phyloP scores from a whole-genome alignment of 2,888 invertebrate genomes.

The Flexamia atlantica region DNA sequence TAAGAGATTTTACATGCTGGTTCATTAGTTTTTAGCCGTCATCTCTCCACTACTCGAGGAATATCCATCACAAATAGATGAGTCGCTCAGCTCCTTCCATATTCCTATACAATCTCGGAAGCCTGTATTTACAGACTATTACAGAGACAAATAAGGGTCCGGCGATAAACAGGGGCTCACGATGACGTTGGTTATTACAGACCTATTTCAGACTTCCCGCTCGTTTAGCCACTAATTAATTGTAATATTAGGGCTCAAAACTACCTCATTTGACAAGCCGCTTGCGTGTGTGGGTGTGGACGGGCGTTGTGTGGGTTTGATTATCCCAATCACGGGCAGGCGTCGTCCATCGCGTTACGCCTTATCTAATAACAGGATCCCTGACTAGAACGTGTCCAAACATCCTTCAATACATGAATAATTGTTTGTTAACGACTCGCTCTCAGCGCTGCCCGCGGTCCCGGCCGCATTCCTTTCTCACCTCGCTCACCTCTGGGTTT shows the following conservation, averaged over 20 bases:
- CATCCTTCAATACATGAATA: conserved; percentile 37
- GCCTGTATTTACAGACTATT: conserved; percentile 15
- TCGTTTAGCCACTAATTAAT: conserved; percentile 19
- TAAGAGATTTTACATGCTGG: no score
- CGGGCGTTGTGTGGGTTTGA: background rate
- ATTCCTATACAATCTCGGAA: conserved; percentile 3
- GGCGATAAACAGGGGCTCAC: background rate
- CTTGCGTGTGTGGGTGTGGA: background rate
- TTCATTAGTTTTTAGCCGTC: no score
- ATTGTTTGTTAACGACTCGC: conserved; percentile 41
- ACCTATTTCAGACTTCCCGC: conserved; percentile 7
- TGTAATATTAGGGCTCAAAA: conserved; percentile 13
- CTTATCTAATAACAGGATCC: conserved; percentile 35
- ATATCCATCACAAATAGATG: no score
- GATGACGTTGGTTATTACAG: background rate
- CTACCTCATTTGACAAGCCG: conserved; percentile 14
- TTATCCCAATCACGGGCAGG: conserved; percentile 2
- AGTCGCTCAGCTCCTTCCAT: background rate
- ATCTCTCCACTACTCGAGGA: no score
- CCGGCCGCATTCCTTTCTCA: conserved; percentile 2
- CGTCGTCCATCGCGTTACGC: conserved; percentile 22
- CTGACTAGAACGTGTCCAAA: conserved; percentile 31
- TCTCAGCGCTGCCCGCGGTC: background rate
- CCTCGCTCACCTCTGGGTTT: background rate
- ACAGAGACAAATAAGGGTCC: conserved; percentile 22